These are phyloP conservation scores for Saguinus imperator DNA, from an alignment of 2,113 vertebrate species.

Conservation along the genomic window DNA sequence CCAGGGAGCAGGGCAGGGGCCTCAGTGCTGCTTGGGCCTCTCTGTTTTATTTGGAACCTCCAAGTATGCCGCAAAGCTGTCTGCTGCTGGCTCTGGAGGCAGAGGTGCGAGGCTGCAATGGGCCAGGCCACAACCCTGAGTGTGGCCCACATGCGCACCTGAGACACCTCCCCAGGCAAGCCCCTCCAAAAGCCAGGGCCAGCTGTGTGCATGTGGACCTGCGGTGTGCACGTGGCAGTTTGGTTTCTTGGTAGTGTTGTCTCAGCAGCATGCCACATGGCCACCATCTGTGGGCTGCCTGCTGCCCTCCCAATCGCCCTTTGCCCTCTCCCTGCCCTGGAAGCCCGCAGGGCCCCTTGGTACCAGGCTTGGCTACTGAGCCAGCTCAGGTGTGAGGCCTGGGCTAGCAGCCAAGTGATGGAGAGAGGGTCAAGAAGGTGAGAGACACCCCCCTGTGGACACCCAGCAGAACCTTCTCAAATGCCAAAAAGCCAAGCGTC, in stretches of 20 bases:
- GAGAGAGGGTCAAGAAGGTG: neutral
- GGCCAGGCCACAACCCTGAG: neutral
- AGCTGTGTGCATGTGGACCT: neutral
- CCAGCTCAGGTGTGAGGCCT: accelerated
- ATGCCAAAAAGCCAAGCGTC: neutral
- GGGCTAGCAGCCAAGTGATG: neutral
- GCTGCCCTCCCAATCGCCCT: neutral
- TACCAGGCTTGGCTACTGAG: neutral
- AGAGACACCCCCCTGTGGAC: neutral
- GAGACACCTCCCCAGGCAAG: neutral
- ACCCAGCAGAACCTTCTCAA: neutral
- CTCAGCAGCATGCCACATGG: neutral
- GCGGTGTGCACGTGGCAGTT: no score
- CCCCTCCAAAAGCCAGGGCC: neutral
- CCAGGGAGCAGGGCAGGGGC: neutral
- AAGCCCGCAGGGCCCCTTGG: neutral
- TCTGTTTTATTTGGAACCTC: neutral
- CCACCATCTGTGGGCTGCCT: accelerated
- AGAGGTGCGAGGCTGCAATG: neutral
- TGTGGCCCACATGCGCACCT: neutral
- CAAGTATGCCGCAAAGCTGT: neutral
- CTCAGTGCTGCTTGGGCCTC: neutral
- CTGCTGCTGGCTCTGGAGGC: neutral
- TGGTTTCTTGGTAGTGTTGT: accelerated
- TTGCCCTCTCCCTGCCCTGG: neutral